A percentile compares a stretch with the other conserved stretches of the same genome.
phyloP scores from a whole-genome alignment of 30 jellyfish, hydroid and myxozoan genomes.

The Morbakka virulenta region DNA sequence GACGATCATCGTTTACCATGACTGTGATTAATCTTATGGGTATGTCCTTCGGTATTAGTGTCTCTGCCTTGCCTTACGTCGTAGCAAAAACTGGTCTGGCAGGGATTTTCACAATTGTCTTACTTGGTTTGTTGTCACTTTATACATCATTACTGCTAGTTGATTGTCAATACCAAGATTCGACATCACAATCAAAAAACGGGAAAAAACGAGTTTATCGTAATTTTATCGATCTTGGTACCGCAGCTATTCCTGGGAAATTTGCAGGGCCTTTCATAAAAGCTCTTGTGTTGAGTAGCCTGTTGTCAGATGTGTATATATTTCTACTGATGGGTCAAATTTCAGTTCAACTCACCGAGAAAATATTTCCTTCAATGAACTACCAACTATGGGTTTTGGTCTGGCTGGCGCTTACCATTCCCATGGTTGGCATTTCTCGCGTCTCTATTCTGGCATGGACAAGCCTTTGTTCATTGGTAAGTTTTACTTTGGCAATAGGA shows the following conservation, averaged over 20 bases:
- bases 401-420: slow-evolving; percentile 28
- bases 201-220: too few species aligned
- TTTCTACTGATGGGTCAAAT: slow-evolving; percentile 47
- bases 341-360: slow-evolving; percentile 35
- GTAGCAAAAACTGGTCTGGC: slow-evolving; percentile 56
- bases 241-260: slow-evolving; percentile 55
- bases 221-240: slow-evolving; percentile 53
- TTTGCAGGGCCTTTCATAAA: slow-evolving; percentile 32
- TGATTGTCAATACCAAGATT: slow-evolving; percentile 66
- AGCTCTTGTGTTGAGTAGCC: slow-evolving; percentile 26
- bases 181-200: too few species aligned
- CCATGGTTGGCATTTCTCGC: slow-evolving; percentile 49
- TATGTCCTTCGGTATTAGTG: slow-evolving; percentile 52
- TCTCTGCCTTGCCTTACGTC: slow-evolving; percentile 71
- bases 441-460: slow-evolving; percentile 65
- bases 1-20: slow-evolving; percentile 68
- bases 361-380: slow-evolving; percentile 23
- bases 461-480: slow-evolving; percentile 54
- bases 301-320: too few species aligned
- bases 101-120: slow-evolving; percentile 24
- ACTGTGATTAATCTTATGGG: slow-evolving; percentile 66
- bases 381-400: slow-evolving; percentile 5
- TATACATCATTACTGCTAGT: slow-evolving; percentile 47
- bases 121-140: slow-evolving; percentile 44
- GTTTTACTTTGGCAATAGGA: slow-evolving; percentile 15